Evolutionary conservation across 2,797 vertebrate genomes (phyloP).

Genomic region (Gadopsis bispinosus): DNA sequence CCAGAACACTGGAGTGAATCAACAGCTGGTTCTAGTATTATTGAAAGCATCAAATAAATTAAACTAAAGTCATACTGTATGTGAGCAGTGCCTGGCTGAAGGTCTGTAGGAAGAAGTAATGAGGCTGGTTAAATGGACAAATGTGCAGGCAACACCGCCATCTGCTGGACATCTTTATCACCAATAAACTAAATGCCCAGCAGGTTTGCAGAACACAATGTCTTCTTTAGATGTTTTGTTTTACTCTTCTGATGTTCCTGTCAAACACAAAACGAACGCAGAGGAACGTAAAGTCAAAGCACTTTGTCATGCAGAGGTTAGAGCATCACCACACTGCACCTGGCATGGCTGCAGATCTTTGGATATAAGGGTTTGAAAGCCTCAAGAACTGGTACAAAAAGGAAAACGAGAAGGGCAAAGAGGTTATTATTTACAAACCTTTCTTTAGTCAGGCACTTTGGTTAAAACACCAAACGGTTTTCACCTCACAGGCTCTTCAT

Average conservation of each 20-base stretch:
- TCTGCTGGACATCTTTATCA: constrained; percentile 37
- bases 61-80: neutral
- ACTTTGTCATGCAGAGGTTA: no score
- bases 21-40: no score
- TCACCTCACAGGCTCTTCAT: neutral
- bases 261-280: neutral
- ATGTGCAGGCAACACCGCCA: constrained; percentile 39
- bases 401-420: neutral
- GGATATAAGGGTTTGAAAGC: neutral
- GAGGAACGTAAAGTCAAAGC: no score
- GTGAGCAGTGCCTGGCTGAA: neutral
- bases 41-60: neutral
- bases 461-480: neutral
- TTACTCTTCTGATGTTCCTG: neutral
- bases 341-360: neutral
- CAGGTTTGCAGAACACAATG: neutral
- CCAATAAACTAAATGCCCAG: neutral
- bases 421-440: no score
- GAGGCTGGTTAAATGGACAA: neutral
- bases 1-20: no score
- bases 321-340: neutral
- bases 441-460: no score
- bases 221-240: neutral
- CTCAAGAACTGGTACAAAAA: no score
- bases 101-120: neutral